Percentiles rank a stretch among this genome's conserved stretches.
Evolutionary conservation across 2,113 vertebrate genomes (phyloP).

Genomic region (Clupea harengus): DNA sequence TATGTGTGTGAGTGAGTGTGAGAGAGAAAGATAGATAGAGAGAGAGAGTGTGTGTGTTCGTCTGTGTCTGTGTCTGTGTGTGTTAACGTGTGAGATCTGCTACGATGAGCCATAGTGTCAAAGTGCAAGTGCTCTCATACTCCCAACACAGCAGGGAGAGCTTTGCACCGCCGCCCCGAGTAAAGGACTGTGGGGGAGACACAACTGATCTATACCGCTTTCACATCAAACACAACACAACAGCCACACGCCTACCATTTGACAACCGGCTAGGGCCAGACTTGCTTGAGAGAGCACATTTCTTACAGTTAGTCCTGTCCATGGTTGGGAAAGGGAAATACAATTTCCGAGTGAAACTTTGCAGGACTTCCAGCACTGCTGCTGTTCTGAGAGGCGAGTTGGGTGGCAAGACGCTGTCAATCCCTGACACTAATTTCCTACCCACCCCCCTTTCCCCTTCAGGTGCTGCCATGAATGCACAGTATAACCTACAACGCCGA

Average conservation of each 20-base stretch:
- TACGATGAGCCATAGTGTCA: background rate
- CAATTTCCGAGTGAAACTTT: background rate
- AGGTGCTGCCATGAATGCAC: background rate
- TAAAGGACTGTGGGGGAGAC: background rate
- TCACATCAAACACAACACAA: background rate
- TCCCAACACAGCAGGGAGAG: background rate
- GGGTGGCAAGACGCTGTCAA: background rate
- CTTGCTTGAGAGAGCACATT: background rate
- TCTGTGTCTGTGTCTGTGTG: conserved; percentile 16
- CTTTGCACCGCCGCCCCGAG: background rate
- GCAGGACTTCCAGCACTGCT: background rate
- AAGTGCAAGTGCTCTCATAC: background rate
- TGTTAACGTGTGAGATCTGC: background rate
- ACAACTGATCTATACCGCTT: background rate
- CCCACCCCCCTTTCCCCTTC: background rate
- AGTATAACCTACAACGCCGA: background rate
- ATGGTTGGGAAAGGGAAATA: background rate
- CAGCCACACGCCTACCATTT: background rate
- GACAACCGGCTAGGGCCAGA: background rate
- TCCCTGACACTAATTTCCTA: background rate
- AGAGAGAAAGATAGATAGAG: no score
- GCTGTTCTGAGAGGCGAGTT: background rate
- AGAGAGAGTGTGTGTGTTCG: conserved; percentile 7
- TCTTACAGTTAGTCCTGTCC: background rate
- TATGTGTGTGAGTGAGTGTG: no score